Base-by-base conservation (phyloP, 2,113 vertebrate genomes). In the Apaloderma vittatum region DNA sequence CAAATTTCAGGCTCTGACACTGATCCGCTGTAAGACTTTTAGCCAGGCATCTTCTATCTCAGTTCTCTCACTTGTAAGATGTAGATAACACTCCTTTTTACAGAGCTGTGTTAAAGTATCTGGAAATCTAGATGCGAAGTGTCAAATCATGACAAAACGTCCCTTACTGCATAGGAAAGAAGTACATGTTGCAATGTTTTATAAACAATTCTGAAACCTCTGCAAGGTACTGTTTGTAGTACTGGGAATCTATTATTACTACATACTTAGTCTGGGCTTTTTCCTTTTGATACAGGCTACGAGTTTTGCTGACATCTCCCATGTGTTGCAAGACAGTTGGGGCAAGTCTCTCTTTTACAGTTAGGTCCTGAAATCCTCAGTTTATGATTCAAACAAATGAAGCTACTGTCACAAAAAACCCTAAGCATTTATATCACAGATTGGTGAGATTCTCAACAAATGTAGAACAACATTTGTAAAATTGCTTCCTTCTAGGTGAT, bases 121-220 rank as follows among this genome's bases (percentile, higher is more conserved):
- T 55, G 63, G 21, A 94, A 94, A 66, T 63, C 24, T 27, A 71
- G 22, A 51, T 62, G 71, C 29, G 36, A 88, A 73, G 23, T 55
- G 45, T 52, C n/a, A 13, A 11, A 9, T 34, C 37, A 32, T 55
- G n/a, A 78, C 21, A 51, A 62, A 79, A 62, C 9, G 3, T 48
- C 12, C 43, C 18, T 76, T 49, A 57, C 49, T 78, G 36, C 1
- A 2, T 12, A 82, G 52, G 29, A 83, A 58, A 83, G 49, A 52
- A 57, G 45, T 51, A 65, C 0, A 0, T 37, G 36, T 63, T 90
- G 29, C 37, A 55, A 24, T 67, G 51, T 61, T 94, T 71, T 73
- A 86, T 83, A 92, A 96, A 86, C n/a, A 92, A 3, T 36, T 59
- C 16, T 86, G 71, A 90, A 75, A 63, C 46, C 54, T 55, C 52